Evolutionary conservation across 2,797 vertebrate species (phyloP).

Genomic region (Onychomys torridus): DNA sequence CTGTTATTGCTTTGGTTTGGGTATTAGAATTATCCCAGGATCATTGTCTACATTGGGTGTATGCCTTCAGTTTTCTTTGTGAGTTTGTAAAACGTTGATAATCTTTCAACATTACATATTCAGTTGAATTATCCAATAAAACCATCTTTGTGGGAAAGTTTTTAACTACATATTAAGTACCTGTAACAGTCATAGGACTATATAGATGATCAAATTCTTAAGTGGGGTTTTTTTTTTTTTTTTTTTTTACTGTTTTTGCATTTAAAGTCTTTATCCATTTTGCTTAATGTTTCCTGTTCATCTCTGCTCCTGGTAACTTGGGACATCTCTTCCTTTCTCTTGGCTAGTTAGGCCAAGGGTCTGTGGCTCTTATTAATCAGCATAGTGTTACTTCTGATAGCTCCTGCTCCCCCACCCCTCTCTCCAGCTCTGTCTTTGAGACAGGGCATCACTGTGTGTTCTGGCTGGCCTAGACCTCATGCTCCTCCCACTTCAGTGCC

Average conservation of each 20-base stretch:
- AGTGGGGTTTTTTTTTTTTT: neutral
- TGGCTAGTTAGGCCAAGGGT: neutral
- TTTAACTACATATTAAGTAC: constrained; percentile 40
- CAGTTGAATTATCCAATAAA: constrained; percentile 10
- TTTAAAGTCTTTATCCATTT: neutral
- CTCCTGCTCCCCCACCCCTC: neutral
- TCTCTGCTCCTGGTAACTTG: neutral
- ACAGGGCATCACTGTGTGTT: neutral
- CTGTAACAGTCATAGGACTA: neutral
- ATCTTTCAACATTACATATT: neutral
- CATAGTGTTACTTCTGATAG: neutral
- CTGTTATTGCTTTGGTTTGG: neutral
- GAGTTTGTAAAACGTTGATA: constrained; percentile 16
- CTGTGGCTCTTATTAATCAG: neutral
- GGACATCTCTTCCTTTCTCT: neutral
- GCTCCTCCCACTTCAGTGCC: neutral
- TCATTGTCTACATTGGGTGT: neutral
- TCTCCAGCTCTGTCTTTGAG: neutral
- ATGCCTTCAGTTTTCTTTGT: constrained; percentile 10
- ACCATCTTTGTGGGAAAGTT: neutral
- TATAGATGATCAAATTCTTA: neutral
- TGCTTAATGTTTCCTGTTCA: neutral
- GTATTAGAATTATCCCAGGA: neutral
- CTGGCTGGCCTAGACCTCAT: neutral
- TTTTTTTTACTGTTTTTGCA: neutral